Evolutionary conservation across 1,140 invertebrate genomes (phyloP).

Genomic region (Patella vulgata): DNA sequence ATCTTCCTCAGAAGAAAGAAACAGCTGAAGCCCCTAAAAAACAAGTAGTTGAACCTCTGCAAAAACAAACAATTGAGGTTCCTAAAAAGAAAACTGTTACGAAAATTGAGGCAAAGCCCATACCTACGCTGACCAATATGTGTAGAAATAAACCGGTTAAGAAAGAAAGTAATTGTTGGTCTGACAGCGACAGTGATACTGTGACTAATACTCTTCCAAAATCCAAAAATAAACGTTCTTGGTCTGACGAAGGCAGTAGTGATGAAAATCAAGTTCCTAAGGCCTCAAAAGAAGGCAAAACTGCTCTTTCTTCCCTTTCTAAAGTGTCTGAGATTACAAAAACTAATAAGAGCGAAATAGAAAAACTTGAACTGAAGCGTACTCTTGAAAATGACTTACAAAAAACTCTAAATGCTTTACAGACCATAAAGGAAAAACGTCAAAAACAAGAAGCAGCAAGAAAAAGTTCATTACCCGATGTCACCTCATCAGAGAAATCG

Average conservation of each 20-base stretch:
- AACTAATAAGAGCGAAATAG: not conserved
- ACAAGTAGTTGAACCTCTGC: not conserved
- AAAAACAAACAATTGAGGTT: not conserved
- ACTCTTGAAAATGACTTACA: not conserved
- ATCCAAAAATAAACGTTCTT: conserved; percentile 1
- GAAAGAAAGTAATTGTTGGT: not conserved
- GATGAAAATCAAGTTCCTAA: conserved; percentile 7
- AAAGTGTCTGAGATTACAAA: not conserved
- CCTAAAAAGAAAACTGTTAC: conserved; percentile 6
- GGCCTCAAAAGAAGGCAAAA: not conserved
- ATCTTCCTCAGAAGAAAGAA: not conserved
- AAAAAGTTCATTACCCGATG: no score
- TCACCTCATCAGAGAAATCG: no score
- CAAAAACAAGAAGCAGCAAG: no score
- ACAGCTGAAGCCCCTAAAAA: conserved; percentile 6
- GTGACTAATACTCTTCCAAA: not conserved
- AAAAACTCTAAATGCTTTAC: not conserved
- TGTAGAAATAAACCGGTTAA: no score
- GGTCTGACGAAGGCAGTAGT: not conserved
- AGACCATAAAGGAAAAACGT: not conserved
- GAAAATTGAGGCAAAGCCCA: no score
- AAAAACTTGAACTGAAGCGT: not conserved
- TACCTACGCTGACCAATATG: no score
- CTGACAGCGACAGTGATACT: conserved; percentile 7
- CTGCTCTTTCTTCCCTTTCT: not conserved